Conservation (phyloP, 2,113 vertebrate species). For the Lagopus leucura region DNA sequence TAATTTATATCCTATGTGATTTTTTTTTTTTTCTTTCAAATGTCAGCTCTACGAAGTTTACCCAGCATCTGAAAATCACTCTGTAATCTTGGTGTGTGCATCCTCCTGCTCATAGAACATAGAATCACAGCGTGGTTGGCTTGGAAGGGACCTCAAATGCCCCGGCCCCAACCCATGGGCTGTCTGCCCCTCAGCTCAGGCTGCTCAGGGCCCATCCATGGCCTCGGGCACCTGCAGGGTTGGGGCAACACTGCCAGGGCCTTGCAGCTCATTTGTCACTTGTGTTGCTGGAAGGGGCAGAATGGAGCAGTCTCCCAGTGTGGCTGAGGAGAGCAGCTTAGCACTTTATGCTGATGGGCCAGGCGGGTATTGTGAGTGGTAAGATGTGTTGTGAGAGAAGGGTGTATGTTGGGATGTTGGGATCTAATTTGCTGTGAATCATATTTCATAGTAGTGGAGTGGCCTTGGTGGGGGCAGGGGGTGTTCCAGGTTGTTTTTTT, state of each 20-base stretch:
- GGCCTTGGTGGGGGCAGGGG: slow-evolving; percentile 5
- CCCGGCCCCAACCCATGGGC: no score
- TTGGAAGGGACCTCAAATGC: no score
- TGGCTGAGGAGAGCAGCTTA: not conserved
- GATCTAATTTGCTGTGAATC: slow-evolving; percentile 9
- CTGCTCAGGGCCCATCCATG: no score
- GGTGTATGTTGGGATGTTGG: not conserved
- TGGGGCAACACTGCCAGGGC: no score
- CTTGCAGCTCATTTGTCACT: not conserved
- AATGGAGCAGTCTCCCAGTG: not conserved
- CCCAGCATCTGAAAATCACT: not conserved
- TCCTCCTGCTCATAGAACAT: not conserved
- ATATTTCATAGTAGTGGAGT: not conserved
- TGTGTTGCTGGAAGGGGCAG: not conserved
- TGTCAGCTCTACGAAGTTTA: not conserved
- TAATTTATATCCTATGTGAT: not conserved
- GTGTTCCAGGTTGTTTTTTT: slow-evolving; percentile 22
- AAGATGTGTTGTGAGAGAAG: not conserved
- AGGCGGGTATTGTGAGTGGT: not conserved
- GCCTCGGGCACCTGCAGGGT: no score
- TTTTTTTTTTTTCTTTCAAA: not conserved
- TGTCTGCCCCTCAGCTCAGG: no score
- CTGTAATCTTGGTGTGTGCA: not conserved
- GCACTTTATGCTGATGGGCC: not conserved
- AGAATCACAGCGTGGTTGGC: no score